phyloP scores from a whole-genome alignment of 2,888 invertebrate genomes.

The Dryobota labecula region DNA sequence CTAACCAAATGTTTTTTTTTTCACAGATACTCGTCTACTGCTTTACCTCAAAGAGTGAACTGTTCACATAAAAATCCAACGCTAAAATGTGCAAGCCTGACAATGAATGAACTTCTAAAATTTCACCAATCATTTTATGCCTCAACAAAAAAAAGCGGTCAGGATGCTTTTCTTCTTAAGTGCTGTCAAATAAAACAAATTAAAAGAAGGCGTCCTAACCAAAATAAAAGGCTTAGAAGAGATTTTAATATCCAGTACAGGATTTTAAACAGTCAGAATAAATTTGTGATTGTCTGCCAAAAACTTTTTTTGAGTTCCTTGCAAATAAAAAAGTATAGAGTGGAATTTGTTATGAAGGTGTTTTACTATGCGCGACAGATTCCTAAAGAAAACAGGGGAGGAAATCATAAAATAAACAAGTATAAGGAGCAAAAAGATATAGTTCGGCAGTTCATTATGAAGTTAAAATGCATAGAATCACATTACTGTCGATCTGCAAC shows the following conservation, averaged over 20 bases:
- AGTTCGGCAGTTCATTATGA: slow-evolving; percentile 48
- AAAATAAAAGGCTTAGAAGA: slow-evolving; percentile 45
- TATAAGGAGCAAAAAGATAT: slow-evolving; percentile 24
- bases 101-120: slow-evolving; percentile 27
- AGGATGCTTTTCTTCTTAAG: slow-evolving; percentile 27
- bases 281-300: slow-evolving; percentile 32
- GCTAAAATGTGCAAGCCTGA: slow-evolving; percentile 32
- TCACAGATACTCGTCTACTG: slow-evolving; percentile 20
- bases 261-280: slow-evolving; percentile 19
- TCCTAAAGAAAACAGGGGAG: slow-evolving; percentile 15
- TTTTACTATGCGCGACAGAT: slow-evolving; percentile 19
- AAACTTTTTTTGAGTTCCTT: slow-evolving; percentile 8
- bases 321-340: slow-evolving; percentile 12
- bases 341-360: slow-evolving; percentile 23
- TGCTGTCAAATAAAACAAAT: slow-evolving; percentile 48
- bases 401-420: slow-evolving; percentile 21
- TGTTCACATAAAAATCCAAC: slow-evolving; percentile 28
- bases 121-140: slow-evolving; percentile 35
- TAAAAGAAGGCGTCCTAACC: slow-evolving; percentile 51
- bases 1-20: slow-evolving; percentile 17
- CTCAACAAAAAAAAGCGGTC: slow-evolving; percentile 29
- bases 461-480: slow-evolving; percentile 57
- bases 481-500: slow-evolving; percentile 60
- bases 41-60: slow-evolving; percentile 24
- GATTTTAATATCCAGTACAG: slow-evolving; percentile 28